phyloP scores from a whole-genome alignment of 92 coral and sea anemone genomes.

The Heteractis magnifica region DNA sequence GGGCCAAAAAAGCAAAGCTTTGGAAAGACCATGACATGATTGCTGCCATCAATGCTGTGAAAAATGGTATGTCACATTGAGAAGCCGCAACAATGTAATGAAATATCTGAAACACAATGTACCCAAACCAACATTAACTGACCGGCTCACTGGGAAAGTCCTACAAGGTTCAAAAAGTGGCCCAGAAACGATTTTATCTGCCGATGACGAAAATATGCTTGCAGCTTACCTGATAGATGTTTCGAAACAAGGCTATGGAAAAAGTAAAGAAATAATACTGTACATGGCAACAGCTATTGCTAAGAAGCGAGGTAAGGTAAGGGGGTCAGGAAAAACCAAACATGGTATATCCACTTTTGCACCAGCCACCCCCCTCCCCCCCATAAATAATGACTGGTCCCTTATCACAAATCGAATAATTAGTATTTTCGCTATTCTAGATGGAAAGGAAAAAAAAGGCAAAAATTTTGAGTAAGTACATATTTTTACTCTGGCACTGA shows the following conservation, averaged over 20 bases:
- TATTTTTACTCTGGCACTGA: too few species aligned
- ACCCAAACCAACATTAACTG: neutral
- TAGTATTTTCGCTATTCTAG: too few species aligned
- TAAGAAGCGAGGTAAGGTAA: conserved; percentile 4
- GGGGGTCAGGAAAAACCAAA: too few species aligned
- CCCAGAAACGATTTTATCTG: conserved; percentile 12
- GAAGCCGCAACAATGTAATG: neutral
- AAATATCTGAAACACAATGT: neutral
- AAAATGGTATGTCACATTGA: neutral
- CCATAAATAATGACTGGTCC: too few species aligned
- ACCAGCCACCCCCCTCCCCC: too few species aligned
- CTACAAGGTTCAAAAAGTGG: neutral
- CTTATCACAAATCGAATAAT: too few species aligned
- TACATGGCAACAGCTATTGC: conserved; percentile 35
- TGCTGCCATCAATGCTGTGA: conserved; percentile 9
- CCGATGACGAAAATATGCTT: conserved; percentile 21
- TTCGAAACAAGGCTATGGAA: conserved; percentile 29
- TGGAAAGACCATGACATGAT: conserved; percentile 19
- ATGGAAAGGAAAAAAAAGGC: too few species aligned
- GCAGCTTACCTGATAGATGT: conserved; percentile 22
- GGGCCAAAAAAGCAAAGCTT: neutral
- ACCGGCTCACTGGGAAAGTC: neutral
- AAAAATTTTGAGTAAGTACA: too few species aligned
- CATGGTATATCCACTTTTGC: too few species aligned
- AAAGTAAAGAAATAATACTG: conserved; percentile 24